Base-by-base conservation (phyloP, 1,140 invertebrate genomes). In the Drosophila equinoxialis region DNA sequence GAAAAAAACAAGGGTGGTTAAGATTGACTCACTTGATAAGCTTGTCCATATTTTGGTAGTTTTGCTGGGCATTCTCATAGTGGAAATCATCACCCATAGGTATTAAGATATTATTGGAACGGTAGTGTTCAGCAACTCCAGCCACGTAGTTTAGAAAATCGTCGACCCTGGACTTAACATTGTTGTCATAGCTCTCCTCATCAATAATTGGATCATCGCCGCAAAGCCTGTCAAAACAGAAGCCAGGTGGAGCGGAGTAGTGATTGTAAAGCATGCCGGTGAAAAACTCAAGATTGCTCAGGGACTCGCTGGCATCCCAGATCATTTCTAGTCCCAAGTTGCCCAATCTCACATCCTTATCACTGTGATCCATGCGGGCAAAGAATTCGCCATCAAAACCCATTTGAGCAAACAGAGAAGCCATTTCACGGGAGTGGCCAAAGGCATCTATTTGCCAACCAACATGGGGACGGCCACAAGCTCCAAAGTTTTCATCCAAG, bases 361-460 rank as follows among this genome's bases (percentile, higher is more conserved):
- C 98, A 76, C 96, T 94, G 92, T 96, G 97, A 92, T 99, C 97
- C 10, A 98, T 94, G 45, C 98, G 94, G 2, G 96, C 97, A 72
- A 99, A 95, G 78, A 98, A 96, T 51, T 98, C 92, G 0, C 97
- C 98, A 91, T 98, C 97, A 90, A 96, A 99, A 2, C 96, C 96
- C 93, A 97, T 94, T 57, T 95, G 95, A 0, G 97, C 95, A 84
- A 98, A 96, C 1, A 98, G 93, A 0, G 96, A 97, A 0, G 97
- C 97, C 92, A 96, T 95, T 60, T 98, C 97, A 33, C 96, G 92
- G 0, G 97, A 97, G 86, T 99, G 98, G 0, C 97, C 97, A 87
- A 98, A 98, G 0, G 97, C 97, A 93, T 98, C 97, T 58, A 98
- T 98, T 92, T 98, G 98, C 97, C 98, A 98, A 6, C 96, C 97